Evolutionary conservation across 1,140 invertebrate genomes (phyloP), one percentile per base, ranked within the genome.

Genomic region (Harlomillsia oculata): DNA sequence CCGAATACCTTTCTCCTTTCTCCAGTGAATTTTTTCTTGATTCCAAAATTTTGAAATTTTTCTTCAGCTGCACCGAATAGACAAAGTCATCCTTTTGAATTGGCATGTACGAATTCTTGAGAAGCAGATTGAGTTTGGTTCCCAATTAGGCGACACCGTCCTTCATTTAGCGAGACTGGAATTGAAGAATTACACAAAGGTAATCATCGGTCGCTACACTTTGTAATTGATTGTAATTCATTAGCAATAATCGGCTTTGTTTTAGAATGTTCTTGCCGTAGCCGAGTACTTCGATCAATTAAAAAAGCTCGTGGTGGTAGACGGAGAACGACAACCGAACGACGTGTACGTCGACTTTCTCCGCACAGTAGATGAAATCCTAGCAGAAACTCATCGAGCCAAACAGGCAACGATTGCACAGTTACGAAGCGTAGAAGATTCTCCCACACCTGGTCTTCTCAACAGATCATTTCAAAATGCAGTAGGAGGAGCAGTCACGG

Each of bases 241-340:
- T 34, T 6, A 34, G 6, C 30, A 34, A 34, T 8, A 34, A 34
- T n/a, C n/a, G n/a, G n/a, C n/a, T n/a, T n/a, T n/a, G n/a, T n/a
- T n/a, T n/a, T n/a, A 82, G 68, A 86, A 86, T 68, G 87, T 89
- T n/a, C 85, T 89, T 77, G 86, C 87, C 0, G 87, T 91, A 5
- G 85, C 85, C 0, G 87, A 91, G 68, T 89, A 87, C 71, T 89
- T 88, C 69, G 87, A 90, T 71, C 86, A 89, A 70, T 82, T 80
- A 67, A 83, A 50, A 13, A 50, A 50, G 28, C 34, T 50, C 3
- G 14, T 50, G 11, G 48, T 39, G 1, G 34, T 39, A 16, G 45
- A 48, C 11, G 45, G 45, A 0, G 45, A 48, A 21, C 14, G 45
- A 13, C 45, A 48, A 29, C 45, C 45, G 8, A 48, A 28, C 8